Conservation (phyloP, 2,113 vertebrate genomes). For the Okapia johnstoni region DNA sequence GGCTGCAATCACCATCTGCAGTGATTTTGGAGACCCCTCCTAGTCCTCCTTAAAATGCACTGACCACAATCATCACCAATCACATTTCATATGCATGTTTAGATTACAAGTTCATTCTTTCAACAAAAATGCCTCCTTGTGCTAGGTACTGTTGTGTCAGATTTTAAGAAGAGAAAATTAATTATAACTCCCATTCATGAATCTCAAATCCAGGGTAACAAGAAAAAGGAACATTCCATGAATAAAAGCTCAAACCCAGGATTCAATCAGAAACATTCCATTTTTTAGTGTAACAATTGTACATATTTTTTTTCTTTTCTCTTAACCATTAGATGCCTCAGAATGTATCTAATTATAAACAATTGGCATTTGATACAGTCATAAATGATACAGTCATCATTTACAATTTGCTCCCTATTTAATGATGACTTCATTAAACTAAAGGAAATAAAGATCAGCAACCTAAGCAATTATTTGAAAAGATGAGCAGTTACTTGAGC, state of each 20-base stretch:
- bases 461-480: not conserved
- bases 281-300: not conserved
- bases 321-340: not conserved
- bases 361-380: not conserved
- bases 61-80: not conserved
- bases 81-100: not conserved
- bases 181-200: not conserved
- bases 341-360: not conserved
- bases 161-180: not conserved
- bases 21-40: not conserved
- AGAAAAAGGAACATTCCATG: not conserved
- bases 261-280: not conserved
- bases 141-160: not conserved
- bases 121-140: not conserved
- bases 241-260: not conserved
- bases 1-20: too few relatives aligned
- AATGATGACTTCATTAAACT: not conserved
- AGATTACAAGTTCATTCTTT: not conserved
- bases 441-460: not conserved
- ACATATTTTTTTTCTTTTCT: not conserved
- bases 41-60: not conserved
- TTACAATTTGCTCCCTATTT: not conserved
- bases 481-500: not conserved
- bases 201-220: not conserved
- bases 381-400: not conserved